These are phyloP conservation scores for Triplophysa tibetana DNA, from an alignment of 2,113 vertebrate species.

Conservation along the genomic window DNA sequence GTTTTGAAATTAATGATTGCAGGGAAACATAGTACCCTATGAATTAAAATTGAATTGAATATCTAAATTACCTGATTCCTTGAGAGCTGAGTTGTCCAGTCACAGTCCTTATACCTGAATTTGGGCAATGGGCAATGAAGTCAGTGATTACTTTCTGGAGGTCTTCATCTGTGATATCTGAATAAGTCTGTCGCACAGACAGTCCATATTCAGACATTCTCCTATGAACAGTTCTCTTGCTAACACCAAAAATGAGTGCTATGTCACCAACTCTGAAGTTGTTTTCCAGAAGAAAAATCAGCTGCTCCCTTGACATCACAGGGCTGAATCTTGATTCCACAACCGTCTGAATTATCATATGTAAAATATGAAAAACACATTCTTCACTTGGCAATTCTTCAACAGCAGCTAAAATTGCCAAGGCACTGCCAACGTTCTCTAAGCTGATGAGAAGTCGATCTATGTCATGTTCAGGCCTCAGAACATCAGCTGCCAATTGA, in stretches of 20 bases:
- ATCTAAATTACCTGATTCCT: background rate
- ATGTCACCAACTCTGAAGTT: background rate
- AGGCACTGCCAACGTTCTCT: background rate
- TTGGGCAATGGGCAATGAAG: background rate
- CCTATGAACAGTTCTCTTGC: background rate
- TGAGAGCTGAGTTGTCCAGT: background rate
- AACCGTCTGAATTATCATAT: background rate
- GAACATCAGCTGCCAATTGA: background rate
- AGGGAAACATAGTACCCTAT: too few species aligned
- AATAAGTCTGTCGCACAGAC: slow-evolving; percentile 2
- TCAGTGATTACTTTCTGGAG: background rate
- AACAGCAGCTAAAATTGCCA: background rate
- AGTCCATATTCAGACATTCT: background rate
- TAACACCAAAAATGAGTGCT: background rate
- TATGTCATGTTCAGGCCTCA: background rate
- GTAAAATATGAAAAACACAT: background rate
- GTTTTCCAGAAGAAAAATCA: background rate
- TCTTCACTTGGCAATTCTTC: background rate
- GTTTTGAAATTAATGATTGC: background rate
- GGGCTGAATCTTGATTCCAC: background rate
- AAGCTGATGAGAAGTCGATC: background rate
- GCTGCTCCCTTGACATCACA: background rate
- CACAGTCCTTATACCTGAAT: background rate
- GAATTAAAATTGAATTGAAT: too few species aligned
- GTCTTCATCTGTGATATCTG: background rate